These are phyloP conservation scores for Solea senegalensis DNA, from an alignment of 2,113 vertebrate genomes.

Conservation along the genomic window DNA sequence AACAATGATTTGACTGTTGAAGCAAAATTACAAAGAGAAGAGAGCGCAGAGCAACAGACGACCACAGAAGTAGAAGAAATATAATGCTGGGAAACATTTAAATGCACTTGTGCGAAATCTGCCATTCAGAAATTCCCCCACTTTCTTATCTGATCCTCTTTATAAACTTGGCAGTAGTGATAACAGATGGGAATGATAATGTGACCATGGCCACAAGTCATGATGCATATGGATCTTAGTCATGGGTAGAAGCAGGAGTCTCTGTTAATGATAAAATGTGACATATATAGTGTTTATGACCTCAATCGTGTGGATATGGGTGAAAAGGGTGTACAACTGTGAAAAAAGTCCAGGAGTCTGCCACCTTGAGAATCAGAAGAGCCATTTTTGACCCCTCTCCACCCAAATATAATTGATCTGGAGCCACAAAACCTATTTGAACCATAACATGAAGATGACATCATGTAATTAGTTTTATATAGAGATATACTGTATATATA, in stretches of 20 bases:
- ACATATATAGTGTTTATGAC: background rate
- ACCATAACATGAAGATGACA: too few species aligned
- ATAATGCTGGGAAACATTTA: slow-evolving; percentile 10
- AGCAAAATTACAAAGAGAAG: slow-evolving; percentile 11
- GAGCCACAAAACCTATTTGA: too few species aligned
- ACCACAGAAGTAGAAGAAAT: slow-evolving; percentile 4
- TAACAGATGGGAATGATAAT: background rate
- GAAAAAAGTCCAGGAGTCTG: too few species aligned
- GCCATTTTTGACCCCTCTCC: too few species aligned
- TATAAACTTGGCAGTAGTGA: slow-evolving; percentile 4
- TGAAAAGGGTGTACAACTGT: too few species aligned
- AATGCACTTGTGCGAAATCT: slow-evolving; percentile 17
- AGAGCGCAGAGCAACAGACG: background rate
- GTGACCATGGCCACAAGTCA: background rate
- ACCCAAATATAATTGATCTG: too few species aligned
- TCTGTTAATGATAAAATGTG: background rate
- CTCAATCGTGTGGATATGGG: too few species aligned
- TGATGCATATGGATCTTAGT: background rate
- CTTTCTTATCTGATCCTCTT: background rate
- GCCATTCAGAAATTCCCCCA: background rate
- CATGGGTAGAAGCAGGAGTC: background rate
- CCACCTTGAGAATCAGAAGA: too few species aligned
- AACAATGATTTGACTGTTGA: slow-evolving; percentile 31
- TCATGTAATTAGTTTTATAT: too few species aligned
- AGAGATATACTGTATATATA: too few species aligned